These are phyloP conservation scores for Luffia ferchaultella DNA, from an alignment of 2,888 invertebrate species.

Conservation along the genomic window DNA sequence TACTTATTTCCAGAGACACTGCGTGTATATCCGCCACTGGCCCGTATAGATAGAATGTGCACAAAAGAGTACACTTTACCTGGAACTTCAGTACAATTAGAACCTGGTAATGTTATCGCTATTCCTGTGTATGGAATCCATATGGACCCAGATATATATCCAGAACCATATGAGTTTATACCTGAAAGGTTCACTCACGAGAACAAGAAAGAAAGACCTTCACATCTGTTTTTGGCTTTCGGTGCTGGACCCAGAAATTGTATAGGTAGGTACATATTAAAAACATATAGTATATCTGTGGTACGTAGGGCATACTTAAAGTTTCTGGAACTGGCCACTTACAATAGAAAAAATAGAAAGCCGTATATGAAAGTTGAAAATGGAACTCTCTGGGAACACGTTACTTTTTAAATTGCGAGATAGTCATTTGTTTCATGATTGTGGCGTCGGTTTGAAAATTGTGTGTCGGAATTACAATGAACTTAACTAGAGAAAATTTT, in stretches of 20 bases:
- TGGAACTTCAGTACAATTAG: constrained; percentile 42
- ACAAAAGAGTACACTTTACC: constrained; percentile 62
- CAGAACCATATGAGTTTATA: constrained; percentile 58
- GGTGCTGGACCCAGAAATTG: constrained; percentile 62
- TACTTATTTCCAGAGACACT: constrained; percentile 61
- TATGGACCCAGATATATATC: constrained; percentile 60
- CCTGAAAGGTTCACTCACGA: constrained; percentile 65
- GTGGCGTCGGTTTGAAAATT: too few relatives aligned
- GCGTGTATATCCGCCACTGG: constrained; percentile 64
- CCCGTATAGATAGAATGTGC: constrained; percentile 58
- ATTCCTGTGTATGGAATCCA: constrained; percentile 60
- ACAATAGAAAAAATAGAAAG: too few relatives aligned
- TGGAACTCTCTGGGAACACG: too few relatives aligned
- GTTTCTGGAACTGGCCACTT: too few relatives aligned
- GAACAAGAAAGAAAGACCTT: constrained; percentile 51
- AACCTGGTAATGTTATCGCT: constrained; percentile 48
- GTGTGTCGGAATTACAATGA: too few relatives aligned
- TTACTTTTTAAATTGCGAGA: too few relatives aligned
- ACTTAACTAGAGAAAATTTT: too few relatives aligned
- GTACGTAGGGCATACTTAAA: too few relatives aligned
- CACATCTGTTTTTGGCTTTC: constrained; percentile 60
- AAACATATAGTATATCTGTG: too few relatives aligned
- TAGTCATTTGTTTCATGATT: too few relatives aligned
- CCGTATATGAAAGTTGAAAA: too few relatives aligned
- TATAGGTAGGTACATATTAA: constrained; percentile 37